Conservation (phyloP, 1,140 invertebrate genomes). For the Phymastichus coffea region DNA sequence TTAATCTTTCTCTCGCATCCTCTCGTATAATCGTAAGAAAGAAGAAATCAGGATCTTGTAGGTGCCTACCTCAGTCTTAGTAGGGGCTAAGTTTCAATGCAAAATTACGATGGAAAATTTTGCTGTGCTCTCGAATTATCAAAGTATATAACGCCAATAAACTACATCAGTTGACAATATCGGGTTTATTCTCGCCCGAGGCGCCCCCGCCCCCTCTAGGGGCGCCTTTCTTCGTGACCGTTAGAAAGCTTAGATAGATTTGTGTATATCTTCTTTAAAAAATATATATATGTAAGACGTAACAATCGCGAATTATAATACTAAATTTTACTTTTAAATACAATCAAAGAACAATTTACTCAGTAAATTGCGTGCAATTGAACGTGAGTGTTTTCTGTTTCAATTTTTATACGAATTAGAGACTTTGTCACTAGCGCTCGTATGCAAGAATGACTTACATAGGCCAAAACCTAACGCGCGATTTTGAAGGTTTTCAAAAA, state of each 20-base stretch:
- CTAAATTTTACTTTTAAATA: constrained; percentile 12
- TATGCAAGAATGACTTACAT: not conserved
- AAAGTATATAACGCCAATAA: too few species aligned
- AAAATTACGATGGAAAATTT: constrained; percentile 9
- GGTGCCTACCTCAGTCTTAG: constrained; percentile 25
- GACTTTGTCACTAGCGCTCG: too few species aligned
- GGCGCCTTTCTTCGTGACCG: constrained; percentile 3
- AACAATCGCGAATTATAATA: constrained; percentile 23
- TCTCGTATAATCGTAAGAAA: not conserved
- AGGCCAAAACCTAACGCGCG: not conserved
- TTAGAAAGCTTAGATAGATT: not conserved
- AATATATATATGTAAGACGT: constrained; percentile 20
- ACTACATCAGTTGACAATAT: too few species aligned
- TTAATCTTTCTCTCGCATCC: not conserved
- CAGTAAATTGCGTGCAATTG: too few species aligned
- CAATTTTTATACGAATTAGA: too few species aligned
- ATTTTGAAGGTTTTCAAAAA: too few species aligned
- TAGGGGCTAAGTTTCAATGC: constrained; percentile 22
- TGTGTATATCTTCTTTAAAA: constrained; percentile 15
- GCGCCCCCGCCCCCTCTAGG: constrained; percentile 25
- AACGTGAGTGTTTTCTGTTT: too few species aligned
- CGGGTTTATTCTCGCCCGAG: not conserved
- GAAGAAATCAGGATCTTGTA: constrained; percentile 8
- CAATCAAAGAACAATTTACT: too few species aligned
- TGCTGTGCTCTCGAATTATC: not conserved